Conservation (phyloP, 2,888 invertebrate genomes). For the Notodromas monacha region DNA sequence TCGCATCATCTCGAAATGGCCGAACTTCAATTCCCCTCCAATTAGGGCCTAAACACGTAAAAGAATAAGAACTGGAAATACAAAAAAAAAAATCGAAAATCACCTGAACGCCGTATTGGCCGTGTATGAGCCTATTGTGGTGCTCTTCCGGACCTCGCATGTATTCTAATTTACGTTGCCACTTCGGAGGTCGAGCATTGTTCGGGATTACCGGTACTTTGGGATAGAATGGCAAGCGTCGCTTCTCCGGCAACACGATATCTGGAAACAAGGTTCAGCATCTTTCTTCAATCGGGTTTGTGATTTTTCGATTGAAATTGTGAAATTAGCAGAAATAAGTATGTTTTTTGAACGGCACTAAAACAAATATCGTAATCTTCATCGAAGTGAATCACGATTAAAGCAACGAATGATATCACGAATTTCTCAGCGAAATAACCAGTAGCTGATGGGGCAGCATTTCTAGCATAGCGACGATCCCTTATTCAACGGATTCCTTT, state of each 20-base stretch:
- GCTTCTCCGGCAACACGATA: not conserved
- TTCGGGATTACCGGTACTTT: not conserved
- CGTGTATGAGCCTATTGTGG: slow-evolving; percentile 50
- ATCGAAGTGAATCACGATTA: too few relatives aligned
- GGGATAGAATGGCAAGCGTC: not conserved
- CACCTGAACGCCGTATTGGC: slow-evolving; percentile 48
- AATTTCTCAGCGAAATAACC: too few relatives aligned
- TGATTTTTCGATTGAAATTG: too few relatives aligned
- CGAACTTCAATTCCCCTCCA: slow-evolving; percentile 43
- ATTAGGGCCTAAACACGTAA: slow-evolving; percentile 28
- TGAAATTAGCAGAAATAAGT: too few relatives aligned
- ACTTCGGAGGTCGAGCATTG: slow-evolving; percentile 28
- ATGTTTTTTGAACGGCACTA: too few relatives aligned
- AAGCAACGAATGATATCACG: too few relatives aligned
- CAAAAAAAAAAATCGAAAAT: not conserved
- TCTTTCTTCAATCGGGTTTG: too few relatives aligned
- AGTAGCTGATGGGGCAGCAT: too few relatives aligned
- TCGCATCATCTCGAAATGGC: slow-evolving; percentile 68
- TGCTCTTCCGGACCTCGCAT: slow-evolving; percentile 67
- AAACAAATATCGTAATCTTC: too few relatives aligned
- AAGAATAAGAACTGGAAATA: slow-evolving; percentile 5
- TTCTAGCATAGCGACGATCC: too few relatives aligned
- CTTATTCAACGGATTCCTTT: too few relatives aligned
- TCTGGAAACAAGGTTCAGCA: too few relatives aligned
- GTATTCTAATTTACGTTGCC: slow-evolving; percentile 42